phyloP scores from a whole-genome alignment of 2,797 vertebrate species.

The Cossypha heuglini region DNA sequence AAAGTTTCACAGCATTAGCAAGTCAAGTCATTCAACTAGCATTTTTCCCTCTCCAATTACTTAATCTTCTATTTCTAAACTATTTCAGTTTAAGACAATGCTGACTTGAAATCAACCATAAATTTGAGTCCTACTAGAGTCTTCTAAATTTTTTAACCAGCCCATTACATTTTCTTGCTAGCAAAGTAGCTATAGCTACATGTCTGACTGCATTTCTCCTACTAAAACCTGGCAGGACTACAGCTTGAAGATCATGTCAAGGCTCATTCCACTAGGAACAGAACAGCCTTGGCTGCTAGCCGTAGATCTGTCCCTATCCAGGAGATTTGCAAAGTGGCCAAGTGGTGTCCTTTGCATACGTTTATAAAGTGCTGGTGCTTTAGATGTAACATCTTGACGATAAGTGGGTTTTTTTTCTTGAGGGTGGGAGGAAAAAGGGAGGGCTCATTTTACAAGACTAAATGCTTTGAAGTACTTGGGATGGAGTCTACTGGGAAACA shows the following conservation, averaged over 20 bases:
- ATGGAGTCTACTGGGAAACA: background rate
- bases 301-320: background rate
- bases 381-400: background rate
- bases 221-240: background rate
- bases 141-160: background rate
- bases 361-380: background rate
- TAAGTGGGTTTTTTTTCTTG: background rate
- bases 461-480: background rate
- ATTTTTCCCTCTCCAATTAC: background rate
- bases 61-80: background rate
- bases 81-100: background rate
- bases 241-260: constrained; percentile 45
- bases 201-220: background rate
- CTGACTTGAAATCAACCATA: background rate
- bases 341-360: background rate
- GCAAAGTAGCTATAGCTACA: background rate
- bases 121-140: background rate
- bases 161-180: background rate
- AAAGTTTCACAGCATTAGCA: background rate
- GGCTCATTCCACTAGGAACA: constrained; percentile 22
- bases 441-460: background rate
- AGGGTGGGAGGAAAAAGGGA: background rate
- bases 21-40: background rate
- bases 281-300: constrained; percentile 51
- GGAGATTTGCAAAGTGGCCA: constrained; percentile 16